Evolutionary conservation across 64 coral and sea anemone genomes (phyloP).

Genomic region (Montipora sp.): DNA sequence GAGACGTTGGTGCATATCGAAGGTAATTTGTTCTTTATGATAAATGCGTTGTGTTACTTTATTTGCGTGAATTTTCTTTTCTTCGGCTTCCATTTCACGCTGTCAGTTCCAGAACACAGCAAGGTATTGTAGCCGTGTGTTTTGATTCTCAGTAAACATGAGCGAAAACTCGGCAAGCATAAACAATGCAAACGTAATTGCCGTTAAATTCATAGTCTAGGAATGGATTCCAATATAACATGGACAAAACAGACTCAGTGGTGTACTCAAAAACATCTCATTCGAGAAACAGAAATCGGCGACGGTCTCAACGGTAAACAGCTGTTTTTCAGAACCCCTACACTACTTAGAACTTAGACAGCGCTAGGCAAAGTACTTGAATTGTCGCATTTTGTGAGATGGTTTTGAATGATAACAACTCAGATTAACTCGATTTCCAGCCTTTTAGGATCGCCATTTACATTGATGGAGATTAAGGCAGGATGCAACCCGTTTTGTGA

Average conservation of each 20-base stretch:
- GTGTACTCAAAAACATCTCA: background rate
- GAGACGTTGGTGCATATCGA: background rate
- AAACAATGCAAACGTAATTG: background rate
- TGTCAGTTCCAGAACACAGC: background rate
- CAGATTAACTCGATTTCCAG: background rate
- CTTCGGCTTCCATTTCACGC: background rate
- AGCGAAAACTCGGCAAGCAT: background rate
- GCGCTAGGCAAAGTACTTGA: background rate
- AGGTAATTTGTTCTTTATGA: conserved; percentile 13
- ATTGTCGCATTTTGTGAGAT: background rate
- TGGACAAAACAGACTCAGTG: background rate
- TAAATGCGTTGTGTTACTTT: background rate
- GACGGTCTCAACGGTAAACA: background rate
- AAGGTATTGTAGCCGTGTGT: no score
- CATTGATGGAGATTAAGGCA: background rate
- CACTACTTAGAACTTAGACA: background rate
- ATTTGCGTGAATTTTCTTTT: background rate
- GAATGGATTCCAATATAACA: background rate
- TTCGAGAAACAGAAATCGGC: background rate
- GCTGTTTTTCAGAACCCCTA: background rate
- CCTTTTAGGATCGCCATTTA: background rate
- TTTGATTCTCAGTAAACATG: background rate
- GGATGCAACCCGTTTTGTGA: background rate
- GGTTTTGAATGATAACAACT: background rate
- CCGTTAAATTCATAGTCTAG: background rate